phyloP scores from a whole-genome alignment of 2,113 vertebrate genomes.

The Oncorhynchus masou region DNA sequence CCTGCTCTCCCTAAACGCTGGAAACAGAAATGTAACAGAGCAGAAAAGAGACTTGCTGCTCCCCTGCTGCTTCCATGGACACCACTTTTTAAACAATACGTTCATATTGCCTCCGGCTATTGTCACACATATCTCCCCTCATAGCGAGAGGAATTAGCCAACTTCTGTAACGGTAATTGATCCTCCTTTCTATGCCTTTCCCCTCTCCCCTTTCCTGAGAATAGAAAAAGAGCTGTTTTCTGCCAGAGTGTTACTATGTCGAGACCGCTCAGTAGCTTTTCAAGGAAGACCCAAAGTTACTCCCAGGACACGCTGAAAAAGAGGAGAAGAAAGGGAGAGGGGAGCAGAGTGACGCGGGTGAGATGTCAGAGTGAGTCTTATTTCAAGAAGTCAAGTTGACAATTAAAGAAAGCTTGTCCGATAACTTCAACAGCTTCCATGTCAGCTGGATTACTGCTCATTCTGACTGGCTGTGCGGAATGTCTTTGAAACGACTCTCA shows the following conservation, averaged over 20 bases:
- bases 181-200: slow-evolving; percentile 19
- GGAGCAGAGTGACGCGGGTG: slow-evolving; percentile 31
- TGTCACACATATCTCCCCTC: slow-evolving; percentile 55
- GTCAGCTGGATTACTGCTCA: slow-evolving; percentile 36
- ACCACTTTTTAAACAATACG: slow-evolving; percentile 52
- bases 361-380: slow-evolving; percentile 34
- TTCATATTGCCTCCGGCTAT: slow-evolving; percentile 61
- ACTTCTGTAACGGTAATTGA: slow-evolving; percentile 42
- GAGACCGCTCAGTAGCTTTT: background rate
- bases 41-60: slow-evolving; percentile 48
- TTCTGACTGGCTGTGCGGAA: slow-evolving; percentile 35
- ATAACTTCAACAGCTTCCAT: slow-evolving; percentile 35
- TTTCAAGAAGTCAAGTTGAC: slow-evolving; percentile 47
- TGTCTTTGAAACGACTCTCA: slow-evolving; percentile 37
- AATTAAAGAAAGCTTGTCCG: slow-evolving; percentile 47
- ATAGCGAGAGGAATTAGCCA: slow-evolving; percentile 28
- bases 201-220: slow-evolving; percentile 6
- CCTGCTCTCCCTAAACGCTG: slow-evolving; percentile 54
- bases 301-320: slow-evolving; percentile 5
- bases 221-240: slow-evolving; percentile 2
- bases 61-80: slow-evolving; percentile 21
- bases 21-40: slow-evolving; percentile 62
- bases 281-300: background rate
- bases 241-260: background rate
- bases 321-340: slow-evolving; percentile 19